phyloP scores from a whole-genome alignment of 2,888 invertebrate genomes.

The Trachelus troglodyta region DNA sequence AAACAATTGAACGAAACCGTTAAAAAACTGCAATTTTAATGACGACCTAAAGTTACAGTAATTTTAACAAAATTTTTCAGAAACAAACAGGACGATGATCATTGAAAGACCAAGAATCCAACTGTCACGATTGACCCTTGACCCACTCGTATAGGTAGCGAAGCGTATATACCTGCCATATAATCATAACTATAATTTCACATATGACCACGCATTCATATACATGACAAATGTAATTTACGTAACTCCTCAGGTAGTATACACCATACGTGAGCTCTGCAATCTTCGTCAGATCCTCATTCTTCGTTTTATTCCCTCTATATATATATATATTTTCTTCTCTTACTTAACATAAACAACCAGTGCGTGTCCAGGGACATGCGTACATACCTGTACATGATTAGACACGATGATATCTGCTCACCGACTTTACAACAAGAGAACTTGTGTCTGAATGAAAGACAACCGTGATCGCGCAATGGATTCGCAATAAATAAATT shows the following conservation, averaged over 20 bases:
- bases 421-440: background rate
- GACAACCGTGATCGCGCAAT: background rate
- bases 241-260: background rate
- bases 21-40: background rate
- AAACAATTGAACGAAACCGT: too few species aligned
- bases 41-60: background rate
- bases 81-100: background rate
- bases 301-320: background rate
- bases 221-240: background rate
- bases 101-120: background rate
- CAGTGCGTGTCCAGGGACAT: background rate
- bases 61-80: background rate
- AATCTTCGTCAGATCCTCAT: background rate
- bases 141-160: background rate
- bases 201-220: background rate
- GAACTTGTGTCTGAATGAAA: background rate
- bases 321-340: background rate
- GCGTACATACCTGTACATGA: background rate
- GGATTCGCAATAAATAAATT: background rate
- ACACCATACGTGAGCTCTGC: background rate
- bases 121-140: background rate
- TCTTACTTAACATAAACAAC: background rate
- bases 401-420: background rate
- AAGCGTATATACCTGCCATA: background rate
- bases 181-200: background rate